Evolutionary conservation across 1,140 invertebrate species (phyloP).

Genomic region (Drosophila saltans): DNA sequence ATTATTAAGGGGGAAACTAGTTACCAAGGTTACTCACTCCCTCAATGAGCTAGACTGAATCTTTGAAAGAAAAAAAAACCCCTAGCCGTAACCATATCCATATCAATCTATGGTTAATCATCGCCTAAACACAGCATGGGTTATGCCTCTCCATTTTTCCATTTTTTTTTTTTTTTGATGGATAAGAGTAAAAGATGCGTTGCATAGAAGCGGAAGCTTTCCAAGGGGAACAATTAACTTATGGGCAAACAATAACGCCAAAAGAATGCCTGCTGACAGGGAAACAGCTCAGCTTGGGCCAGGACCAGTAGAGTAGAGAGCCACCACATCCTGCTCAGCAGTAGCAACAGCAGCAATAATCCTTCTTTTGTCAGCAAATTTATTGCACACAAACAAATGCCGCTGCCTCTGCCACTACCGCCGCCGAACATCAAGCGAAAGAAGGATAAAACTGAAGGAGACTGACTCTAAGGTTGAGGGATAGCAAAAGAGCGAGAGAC

Average conservation of each 20-base stretch:
- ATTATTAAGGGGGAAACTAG: conserved; percentile 5
- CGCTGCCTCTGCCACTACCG: conserved; percentile 11
- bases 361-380: conserved; percentile 81
- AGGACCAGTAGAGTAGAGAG: conserved; percentile 37
- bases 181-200: conserved; percentile 69
- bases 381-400: conserved; percentile 77
- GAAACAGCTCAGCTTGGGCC: conserved; percentile 33
- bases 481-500: not conserved
- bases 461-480: conserved; percentile 16
- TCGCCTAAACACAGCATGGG: conserved; percentile 58
- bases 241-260: conserved; percentile 79
- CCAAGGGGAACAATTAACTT: conserved; percentile 77
- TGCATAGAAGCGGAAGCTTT: conserved; percentile 68
- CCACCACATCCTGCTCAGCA: conserved; percentile 42
- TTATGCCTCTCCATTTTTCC: not conserved
- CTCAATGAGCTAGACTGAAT: conserved; percentile 6
- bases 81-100: conserved; percentile 43
- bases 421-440: conserved; percentile 36
- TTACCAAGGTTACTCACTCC: conserved; percentile 23
- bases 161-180: conserved; percentile 23
- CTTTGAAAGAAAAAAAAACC: conserved; percentile 4
- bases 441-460: conserved; percentile 39
- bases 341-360: conserved; percentile 72
- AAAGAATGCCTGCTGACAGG: conserved; percentile 76
- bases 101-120: conserved; percentile 70